Conservation (phyloP, 1,140 invertebrate species). For the Pissodes strobi region DNA sequence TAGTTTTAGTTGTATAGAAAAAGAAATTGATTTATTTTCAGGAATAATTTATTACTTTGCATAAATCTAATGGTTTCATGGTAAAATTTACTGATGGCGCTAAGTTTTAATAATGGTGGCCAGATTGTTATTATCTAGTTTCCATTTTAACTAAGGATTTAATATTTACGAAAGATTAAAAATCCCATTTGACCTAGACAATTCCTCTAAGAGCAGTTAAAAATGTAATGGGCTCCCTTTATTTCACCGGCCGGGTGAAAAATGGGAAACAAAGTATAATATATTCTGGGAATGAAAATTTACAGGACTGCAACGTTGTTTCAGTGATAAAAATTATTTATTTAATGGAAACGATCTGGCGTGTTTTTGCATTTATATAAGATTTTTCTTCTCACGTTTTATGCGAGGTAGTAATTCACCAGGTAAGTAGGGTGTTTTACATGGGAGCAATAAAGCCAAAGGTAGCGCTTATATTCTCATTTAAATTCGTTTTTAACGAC, state of each 20-base stretch:
- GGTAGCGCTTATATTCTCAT: not conserved
- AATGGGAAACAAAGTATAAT: constrained; percentile 23
- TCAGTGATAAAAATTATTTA: constrained; percentile 27
- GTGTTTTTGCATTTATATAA: constrained; percentile 26
- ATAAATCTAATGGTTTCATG: too few species aligned
- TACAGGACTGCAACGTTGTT: constrained; percentile 21
- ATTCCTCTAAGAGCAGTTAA: constrained; percentile 24
- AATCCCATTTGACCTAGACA: constrained; percentile 10
- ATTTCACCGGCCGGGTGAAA: constrained; percentile 21
- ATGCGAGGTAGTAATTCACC: constrained; percentile 2
- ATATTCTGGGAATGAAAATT: constrained; percentile 23
- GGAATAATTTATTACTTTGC: too few species aligned
- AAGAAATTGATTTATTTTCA: too few species aligned
- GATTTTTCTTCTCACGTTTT: constrained; percentile 17
- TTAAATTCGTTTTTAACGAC: not conserved
- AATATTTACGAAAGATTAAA: constrained; percentile 7
- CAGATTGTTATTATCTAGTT: too few species aligned
- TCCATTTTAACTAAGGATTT: not conserved
- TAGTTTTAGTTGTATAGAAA: too few species aligned
- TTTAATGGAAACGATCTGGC: constrained; percentile 22
- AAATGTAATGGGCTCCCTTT: constrained; percentile 24
- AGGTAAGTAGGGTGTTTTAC: not conserved
- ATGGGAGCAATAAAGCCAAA: not conserved
- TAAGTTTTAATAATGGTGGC: too few species aligned
- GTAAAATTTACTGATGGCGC: too few species aligned